Percentiles rank a stretch among this genome's conserved stretches.
Evolutionary conservation across 2,888 invertebrate genomes (phyloP).

Genomic region (Parnassius glacialis): DNA sequence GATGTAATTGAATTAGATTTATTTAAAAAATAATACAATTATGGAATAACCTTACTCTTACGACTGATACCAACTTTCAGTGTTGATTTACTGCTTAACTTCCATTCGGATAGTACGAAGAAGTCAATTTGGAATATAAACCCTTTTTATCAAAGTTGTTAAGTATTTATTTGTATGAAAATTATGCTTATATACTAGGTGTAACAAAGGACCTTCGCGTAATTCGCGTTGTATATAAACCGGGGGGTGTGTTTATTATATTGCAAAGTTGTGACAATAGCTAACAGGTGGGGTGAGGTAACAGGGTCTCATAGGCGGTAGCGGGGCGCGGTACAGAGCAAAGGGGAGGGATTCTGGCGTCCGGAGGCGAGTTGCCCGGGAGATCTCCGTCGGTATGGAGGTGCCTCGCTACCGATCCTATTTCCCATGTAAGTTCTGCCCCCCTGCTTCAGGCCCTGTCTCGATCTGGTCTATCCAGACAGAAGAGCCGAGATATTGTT

Average conservation of each 20-base stretch:
- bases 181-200: too few species aligned
- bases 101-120: too few species aligned
- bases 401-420: constrained; percentile 76
- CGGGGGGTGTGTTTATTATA: constrained; percentile 52
- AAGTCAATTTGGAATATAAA: too few species aligned
- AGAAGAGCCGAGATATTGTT: not conserved
- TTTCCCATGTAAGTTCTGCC: constrained; percentile 72
- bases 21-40: too few species aligned
- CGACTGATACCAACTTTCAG: too few species aligned
- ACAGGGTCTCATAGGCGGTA: constrained; percentile 48
- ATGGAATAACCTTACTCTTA: too few species aligned
- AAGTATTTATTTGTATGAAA: too few species aligned
- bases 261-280: constrained; percentile 51
- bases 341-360: constrained; percentile 46
- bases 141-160: too few species aligned
- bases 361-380: constrained; percentile 71
- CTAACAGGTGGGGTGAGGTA: constrained; percentile 56
- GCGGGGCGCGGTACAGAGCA: constrained; percentile 55
- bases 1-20: too few species aligned
- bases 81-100: too few species aligned
- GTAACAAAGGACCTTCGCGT: too few species aligned
- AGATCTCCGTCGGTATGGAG: constrained; percentile 74
- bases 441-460: constrained; percentile 3
- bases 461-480: constrained; percentile 3
- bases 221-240: constrained; percentile 19